Conservation (phyloP, 2,888 invertebrate species). For the Hoplodrina blanda region DNA sequence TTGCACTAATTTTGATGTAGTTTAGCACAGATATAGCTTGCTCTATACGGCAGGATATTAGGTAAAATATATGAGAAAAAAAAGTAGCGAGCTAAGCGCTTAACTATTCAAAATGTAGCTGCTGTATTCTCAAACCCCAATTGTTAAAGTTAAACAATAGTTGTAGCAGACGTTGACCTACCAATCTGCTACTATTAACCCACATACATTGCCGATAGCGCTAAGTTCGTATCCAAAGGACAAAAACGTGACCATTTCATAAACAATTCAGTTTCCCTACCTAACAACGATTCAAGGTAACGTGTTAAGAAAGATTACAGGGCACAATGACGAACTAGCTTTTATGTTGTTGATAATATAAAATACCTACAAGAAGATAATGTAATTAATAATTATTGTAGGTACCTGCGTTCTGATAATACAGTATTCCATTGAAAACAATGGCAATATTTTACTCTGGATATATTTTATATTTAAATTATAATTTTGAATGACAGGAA, state of each 20-base stretch:
- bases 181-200: conserved; percentile 39
- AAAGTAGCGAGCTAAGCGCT: not conserved
- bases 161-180: conserved; percentile 17
- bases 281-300: conserved; percentile 29
- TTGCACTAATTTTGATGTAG: not conserved
- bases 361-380: not conserved
- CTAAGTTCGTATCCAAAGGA: conserved; percentile 29
- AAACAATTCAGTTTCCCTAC: conserved; percentile 44
- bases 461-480: not conserved
- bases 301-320: conserved; percentile 11
- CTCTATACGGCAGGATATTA: not conserved
- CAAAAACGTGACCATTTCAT: conserved; percentile 44
- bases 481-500: not conserved
- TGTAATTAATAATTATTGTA: not conserved
- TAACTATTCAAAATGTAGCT: not conserved
- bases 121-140: not conserved
- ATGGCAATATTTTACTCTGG: not conserved
- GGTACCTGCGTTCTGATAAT: not conserved
- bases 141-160: conserved; percentile 10
- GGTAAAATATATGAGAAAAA: not conserved
- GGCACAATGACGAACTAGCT: conserved; percentile 5
- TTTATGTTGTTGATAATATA: not conserved
- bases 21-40: not conserved
- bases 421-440: not conserved
- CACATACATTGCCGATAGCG: conserved; percentile 22